Evolutionary conservation across 2,113 vertebrate species (phyloP), one percentile per base, ranked within the genome.

Genomic region (Paramormyrops kingsleyae): DNA sequence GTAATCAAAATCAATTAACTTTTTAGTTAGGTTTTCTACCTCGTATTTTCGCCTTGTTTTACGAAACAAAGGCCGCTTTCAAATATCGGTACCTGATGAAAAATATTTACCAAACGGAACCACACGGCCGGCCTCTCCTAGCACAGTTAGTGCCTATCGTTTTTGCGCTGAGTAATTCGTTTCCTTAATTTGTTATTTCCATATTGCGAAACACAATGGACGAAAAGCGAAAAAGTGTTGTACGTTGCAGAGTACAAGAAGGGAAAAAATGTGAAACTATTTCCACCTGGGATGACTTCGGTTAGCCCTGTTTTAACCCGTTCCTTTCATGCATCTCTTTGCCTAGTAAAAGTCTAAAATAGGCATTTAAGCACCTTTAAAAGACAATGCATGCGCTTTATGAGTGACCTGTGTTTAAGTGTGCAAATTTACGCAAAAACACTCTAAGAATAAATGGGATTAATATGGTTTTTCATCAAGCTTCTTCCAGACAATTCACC

Each of bases 241-340:
- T 13, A 89, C 66, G 47, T 77, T 49, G 42, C 56, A 88, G 87
- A 17, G 21, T 31, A 24, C 27, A 52, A 8, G 62, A 42, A 8
- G 46, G 39, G 2, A 1, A 56, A 80, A 88, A 88, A 66, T 62
- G 27, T 70, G 9, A 49, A 85, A 27, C 59, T 39, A 86, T 88
- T 52, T 89, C 84, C 90, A 92, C 87, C 89, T 89, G 87, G 87
- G 87, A 89, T 52, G 91, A 83, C 87, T 87, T 89, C 42, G 87
- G 83, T 90, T 92, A 90, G 77, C 47, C 39, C 59, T 46, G 15
- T 27, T 35, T 88, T 91, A 88, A 91, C 86, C 89, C 70, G 87
- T 89, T 89, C 42, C 46, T 35, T 49, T 47, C 52, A 84, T 13
- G 9, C 80, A 6, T 19, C 5, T 31, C 44, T 9, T 62, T 70